Evolutionary conservation across 2,113 vertebrate genomes (phyloP), one percentile per base, ranked within the genome.

Genomic region (Ictalurus furcatus): DNA sequence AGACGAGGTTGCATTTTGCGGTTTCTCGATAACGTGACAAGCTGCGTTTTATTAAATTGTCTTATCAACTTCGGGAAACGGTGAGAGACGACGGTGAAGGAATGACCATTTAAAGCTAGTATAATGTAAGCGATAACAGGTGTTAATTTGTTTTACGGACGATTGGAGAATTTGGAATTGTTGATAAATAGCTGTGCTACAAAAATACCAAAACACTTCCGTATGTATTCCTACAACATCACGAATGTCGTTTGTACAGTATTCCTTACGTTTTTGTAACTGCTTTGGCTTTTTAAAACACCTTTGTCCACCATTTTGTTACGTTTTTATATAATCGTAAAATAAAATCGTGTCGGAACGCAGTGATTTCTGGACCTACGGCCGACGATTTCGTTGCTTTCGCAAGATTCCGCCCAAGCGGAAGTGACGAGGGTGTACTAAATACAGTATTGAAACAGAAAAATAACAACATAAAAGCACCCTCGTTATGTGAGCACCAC

Each of bases 401-500:
- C 54, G 0, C 25, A 9, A 67, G 13, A 71, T 71, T 71, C 67
- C 13, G 13, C 4, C n/a, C n/a, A 6, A 78, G 74, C 5, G 9
- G 40, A 78, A 78, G 4, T 14, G 12, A 23, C 40, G 14, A 30
- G 76, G 52, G 28, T 4, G 48, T 52, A 7, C 54, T 30, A 80
- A 56, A 80, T 9, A 52, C 28, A 54, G 48, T 17, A 80, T 17
- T 80, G 78, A 80, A 52, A 79, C 44, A 25, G 73, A 14, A 54
- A 54, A 21, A 0, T 14, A 34, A 58, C 16, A 63, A 2, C 4
- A 0, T 59, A 23, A 54, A 48, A 78, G 44, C 81, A 76, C 61
- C 82, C 81, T 54, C 28, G 3, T 48, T 85, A 23, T 5, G 6
- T 30, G 80, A 87, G 85, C 79, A 87, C 59, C 71, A 59, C 25